Base-by-base conservation (phyloP, 2,797 vertebrate species). In the Crax fasciolata region DNA sequence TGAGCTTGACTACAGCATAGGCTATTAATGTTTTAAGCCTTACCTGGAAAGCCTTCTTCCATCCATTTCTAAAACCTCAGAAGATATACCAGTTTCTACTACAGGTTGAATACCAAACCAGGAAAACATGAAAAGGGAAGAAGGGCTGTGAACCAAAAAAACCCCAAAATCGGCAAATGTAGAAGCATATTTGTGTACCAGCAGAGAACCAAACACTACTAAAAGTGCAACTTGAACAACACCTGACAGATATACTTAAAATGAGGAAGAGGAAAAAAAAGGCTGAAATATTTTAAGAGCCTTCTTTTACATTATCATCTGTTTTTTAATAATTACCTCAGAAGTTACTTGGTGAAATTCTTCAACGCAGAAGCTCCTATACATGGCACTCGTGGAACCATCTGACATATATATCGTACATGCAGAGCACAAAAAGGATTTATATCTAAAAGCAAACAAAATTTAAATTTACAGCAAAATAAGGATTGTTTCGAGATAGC, bases 21-120 rank as follows among this genome's bases (percentile, higher is more conserved):
- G 43, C 32, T 49, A 7, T 55, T 23, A 13, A 24, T 35, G 28
- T 21, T 35, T 23, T 58, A 32, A 27, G 46, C 43, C 66, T 95
- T 97, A 98, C 98, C 98, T 94, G 98, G 97, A 96, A 99, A 99
- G 97, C 98, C 98, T 4, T 87, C 98, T 98, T 96, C 98, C 98
- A n/a, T 99, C 98, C 98, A 98, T 99, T 97, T n/a, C 30, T 54
- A 98, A 98, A 59, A 98, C 88, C 16, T 98, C 98, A 17, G 98
- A 98, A 20, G 98, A 98, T 86, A 99, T 98, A 17, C 98, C 98
- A 8, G 98, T 98, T 91, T 98, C 98, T 98, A 78, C 73, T 38
- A 82, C 77, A 7, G 89, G 83, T 52, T 91, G 98, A 93, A 98
- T 98, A 43, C 98, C 98, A 97, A 98, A 98, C 96, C 98, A 98